Evolutionary conservation across 2,113 vertebrate species (phyloP), one percentile per base, ranked within the genome.

Genomic region (Corythoichthys intestinalis): DNA sequence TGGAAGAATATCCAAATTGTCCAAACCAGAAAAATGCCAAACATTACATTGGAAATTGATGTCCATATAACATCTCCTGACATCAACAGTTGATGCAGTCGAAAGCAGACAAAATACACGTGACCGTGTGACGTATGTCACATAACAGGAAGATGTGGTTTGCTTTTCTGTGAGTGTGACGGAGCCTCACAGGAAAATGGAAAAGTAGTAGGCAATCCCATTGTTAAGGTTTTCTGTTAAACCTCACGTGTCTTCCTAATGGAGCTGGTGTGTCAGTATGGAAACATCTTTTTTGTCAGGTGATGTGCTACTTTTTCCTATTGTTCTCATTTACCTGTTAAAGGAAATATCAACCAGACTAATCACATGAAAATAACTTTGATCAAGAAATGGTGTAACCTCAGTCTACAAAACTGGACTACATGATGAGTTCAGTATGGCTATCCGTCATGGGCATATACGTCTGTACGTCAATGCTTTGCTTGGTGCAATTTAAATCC

Each of bases 101-200:
- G 70, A 78, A 75, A 67, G 74, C 75, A 38, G 14, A 76, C 65
- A 79, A 70, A 28, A 37, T n/a, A 65, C 74, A 60, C 60, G 80
- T 83, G 73, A 73, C 10, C 61, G 44, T 9, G 66, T 79, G 79
- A 85, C 66, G 61, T 11, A 59, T 72, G 48, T 74, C 79, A 81
- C 77, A 85, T 68, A 56, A 15, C 65, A 91, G 90, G 88, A 92
- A 84, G 88, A 87, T 90, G 91, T 84, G 92, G 91, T 91, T 89
- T 84, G 67, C 65, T 6, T 71, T 77, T 79, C 79, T 75, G 73
- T 77, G 7, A 82, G 84, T 88, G 91, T 90, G 91, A 92, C 68
- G 90, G 90, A 91, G 90, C 37, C 49, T 69, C 37, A 78, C 82
- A 90, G 88, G 83, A 91, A 91, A 84, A 48, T 83, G 88, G 90